A percentile compares a stretch with the other conserved stretches of the same genome.
Evolutionary conservation across 2,888 invertebrate genomes (phyloP).

Genomic region (Eudemis profundana): DNA sequence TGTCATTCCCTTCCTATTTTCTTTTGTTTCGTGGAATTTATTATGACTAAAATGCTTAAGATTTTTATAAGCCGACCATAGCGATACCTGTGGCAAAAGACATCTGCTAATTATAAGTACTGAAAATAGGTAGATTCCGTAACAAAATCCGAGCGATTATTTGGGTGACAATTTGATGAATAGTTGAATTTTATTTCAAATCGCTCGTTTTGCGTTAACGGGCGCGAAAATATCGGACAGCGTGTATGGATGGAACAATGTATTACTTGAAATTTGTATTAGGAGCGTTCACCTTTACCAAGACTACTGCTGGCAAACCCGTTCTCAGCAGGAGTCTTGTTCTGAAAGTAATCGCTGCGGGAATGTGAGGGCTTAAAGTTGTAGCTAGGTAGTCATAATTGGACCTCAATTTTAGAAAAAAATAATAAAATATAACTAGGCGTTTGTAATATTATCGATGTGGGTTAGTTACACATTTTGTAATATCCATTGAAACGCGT

Average conservation of each 20-base stretch:
- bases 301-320: background rate
- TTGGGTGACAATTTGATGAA: too few species aligned
- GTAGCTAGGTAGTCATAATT: conserved; percentile 34
- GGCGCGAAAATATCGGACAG: conserved; percentile 6
- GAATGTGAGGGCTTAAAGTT: background rate
- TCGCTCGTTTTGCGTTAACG: too few species aligned
- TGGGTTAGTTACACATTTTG: conserved; percentile 47
- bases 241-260: background rate
- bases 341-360: conserved; percentile 1
- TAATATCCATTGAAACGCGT: conserved; percentile 51
- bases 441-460: conserved; percentile 36
- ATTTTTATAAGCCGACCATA: too few species aligned
- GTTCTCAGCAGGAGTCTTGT: conserved; percentile 4
- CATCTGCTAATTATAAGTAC: too few species aligned
- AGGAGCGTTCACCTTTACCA: conserved; percentile 1
- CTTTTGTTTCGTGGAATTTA: too few species aligned
- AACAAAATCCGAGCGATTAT: too few species aligned
- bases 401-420: conserved; percentile 41
- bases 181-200: too few species aligned
- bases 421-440: conserved; percentile 24
- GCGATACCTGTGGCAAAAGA: too few species aligned
- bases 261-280: background rate
- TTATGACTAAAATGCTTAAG: too few species aligned
- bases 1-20: too few species aligned
- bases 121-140: too few species aligned